Conservation (phyloP, 2,113 vertebrate genomes). For the Thermophis baileyi region DNA sequence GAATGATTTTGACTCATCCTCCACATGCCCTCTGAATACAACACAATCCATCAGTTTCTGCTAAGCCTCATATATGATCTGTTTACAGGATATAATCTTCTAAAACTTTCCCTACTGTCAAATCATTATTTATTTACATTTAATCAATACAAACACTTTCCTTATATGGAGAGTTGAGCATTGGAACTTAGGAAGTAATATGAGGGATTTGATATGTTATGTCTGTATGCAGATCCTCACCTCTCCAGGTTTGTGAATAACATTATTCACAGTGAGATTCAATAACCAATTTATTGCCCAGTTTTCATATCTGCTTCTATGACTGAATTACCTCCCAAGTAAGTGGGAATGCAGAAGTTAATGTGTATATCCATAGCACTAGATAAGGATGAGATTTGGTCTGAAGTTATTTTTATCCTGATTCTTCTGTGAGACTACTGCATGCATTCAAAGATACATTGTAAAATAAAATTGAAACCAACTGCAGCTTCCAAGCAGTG, state of each 20-base stretch:
- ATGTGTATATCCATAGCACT: background rate
- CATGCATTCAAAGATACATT: background rate
- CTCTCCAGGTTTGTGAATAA: background rate
- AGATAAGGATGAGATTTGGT: background rate
- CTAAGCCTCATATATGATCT: background rate
- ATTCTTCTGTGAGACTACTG: background rate
- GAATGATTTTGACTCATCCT: background rate
- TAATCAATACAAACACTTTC: conserved; percentile 5
- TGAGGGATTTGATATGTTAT: background rate
- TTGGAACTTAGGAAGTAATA: conserved; percentile 17
- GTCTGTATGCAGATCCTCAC: background rate
- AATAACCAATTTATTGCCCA: background rate
- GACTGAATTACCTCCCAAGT: background rate
- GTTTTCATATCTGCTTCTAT: background rate
- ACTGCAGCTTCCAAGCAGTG: background rate
- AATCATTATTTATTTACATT: conserved; percentile 8
- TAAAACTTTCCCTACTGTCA: background rate
- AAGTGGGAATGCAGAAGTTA: background rate
- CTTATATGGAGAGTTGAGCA: background rate
- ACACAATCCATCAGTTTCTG: background rate
- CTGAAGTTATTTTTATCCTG: background rate
- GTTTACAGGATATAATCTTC: conserved; percentile 25
- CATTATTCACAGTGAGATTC: conserved; percentile 18
- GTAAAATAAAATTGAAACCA: background rate
- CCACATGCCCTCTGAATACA: conserved; percentile 1